Percentiles rank a stretch among this genome's conserved stretches.
phyloP scores from a whole-genome alignment of 2,888 invertebrate species.

The Microplitis deprimator region DNA sequence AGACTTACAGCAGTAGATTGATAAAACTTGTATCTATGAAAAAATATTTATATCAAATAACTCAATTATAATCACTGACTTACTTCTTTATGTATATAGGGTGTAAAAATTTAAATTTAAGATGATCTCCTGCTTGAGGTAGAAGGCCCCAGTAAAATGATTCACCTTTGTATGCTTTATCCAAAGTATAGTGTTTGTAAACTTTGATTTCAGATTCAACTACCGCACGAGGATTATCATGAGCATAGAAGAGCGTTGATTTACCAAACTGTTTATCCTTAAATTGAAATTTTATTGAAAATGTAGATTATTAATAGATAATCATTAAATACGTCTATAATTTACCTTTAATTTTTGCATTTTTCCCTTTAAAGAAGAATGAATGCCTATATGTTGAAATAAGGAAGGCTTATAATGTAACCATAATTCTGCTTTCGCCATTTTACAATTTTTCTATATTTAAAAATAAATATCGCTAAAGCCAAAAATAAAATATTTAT shows the following conservation, averaged over 20 bases:
- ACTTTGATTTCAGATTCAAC: constrained; percentile 83
- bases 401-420: constrained; percentile 90
- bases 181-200: constrained; percentile 84
- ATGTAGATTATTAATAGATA: neutral
- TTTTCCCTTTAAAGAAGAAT: constrained; percentile 96
- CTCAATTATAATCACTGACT: constrained; percentile 6
- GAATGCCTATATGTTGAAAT: constrained; percentile 96
- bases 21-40: too few species aligned
- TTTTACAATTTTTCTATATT: constrained; percentile 87
- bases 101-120: constrained; percentile 84
- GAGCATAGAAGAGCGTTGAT: constrained; percentile 83
- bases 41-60: too few species aligned
- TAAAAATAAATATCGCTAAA: constrained; percentile 43
- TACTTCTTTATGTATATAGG: constrained; percentile 82
- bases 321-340: constrained; percentile 57
- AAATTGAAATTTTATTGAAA: constrained; percentile 43
- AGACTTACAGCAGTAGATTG: too few species aligned
- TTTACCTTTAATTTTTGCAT: constrained; percentile 92
- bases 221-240: constrained; percentile 82
- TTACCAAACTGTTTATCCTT: constrained; percentile 93
- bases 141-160: constrained; percentile 93
- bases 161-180: constrained; percentile 87
- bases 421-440: constrained; percentile 84
- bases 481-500: constrained; percentile 22
- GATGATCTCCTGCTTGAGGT: constrained; percentile 86